Conservation (phyloP, 2,888 invertebrate genomes). For the Cantharis flavilabris region DNA sequence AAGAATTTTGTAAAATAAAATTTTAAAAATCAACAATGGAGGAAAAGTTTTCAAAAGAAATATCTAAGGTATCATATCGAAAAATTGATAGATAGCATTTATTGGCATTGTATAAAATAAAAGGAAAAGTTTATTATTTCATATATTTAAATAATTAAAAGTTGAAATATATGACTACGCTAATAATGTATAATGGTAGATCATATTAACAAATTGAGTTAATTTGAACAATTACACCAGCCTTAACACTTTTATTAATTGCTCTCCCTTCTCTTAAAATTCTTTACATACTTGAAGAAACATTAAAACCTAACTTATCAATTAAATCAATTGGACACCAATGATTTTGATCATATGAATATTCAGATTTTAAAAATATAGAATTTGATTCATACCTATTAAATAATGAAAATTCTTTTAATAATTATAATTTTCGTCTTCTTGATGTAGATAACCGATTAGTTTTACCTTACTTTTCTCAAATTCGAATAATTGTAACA, state of each 20-base stretch:
- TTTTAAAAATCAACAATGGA: no score
- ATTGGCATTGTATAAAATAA: no score
- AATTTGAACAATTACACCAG: conserved; percentile 67
- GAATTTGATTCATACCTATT: conserved; percentile 69
- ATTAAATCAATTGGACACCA: conserved; percentile 64
- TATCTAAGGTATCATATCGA: no score
- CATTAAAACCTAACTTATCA: conserved; percentile 62
- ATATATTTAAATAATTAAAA: no score
- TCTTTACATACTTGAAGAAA: conserved; percentile 66
- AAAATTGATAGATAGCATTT: no score
- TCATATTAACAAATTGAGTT: conserved; percentile 68
- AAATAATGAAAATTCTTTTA: conserved; percentile 42
- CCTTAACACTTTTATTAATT: conserved; percentile 66
- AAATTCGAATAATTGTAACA: background rate
- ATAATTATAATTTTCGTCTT: conserved; percentile 59
- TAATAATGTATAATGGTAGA: no score
- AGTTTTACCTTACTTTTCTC: conserved; percentile 55
- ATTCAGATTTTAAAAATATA: conserved; percentile 63
- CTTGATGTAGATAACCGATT: conserved; percentile 69
- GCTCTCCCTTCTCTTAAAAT: conserved; percentile 65
- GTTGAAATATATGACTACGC: no score
- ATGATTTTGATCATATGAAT: conserved; percentile 71
- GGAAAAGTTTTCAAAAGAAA: no score
- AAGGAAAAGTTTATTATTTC: no score
- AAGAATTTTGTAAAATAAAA: no score